These are phyloP conservation scores for Sander lucioperca DNA, from an alignment of 2,113 vertebrate species.

Conservation along the genomic window DNA sequence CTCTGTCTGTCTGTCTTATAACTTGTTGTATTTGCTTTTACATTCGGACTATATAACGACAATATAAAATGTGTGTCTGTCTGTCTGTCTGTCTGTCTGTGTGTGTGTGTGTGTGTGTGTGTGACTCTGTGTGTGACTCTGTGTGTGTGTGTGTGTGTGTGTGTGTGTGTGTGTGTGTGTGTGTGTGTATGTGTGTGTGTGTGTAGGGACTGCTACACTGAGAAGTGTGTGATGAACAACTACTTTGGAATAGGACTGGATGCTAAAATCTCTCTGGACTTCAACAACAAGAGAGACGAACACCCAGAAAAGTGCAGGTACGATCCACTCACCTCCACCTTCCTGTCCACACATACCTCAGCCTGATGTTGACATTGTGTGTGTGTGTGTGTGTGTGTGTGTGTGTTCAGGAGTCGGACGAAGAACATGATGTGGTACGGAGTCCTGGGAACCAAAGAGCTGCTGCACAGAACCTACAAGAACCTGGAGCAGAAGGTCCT, in stretches of 20 bases:
- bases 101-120: no score
- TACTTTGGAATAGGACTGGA: slow-evolving; percentile 96
- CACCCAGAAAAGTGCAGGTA: slow-evolving; percentile 95
- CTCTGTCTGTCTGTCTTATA: background rate
- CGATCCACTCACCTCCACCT: no score
- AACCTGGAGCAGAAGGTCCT: slow-evolving; percentile 95
- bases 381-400: no score
- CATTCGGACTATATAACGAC: no score
- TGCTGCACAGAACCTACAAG: slow-evolving; percentile 94
- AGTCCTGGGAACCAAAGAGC: slow-evolving; percentile 93
- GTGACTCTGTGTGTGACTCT: no score
- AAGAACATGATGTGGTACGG: slow-evolving; percentile 99
- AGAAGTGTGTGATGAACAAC: slow-evolving; percentile 98
- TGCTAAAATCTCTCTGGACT: slow-evolving; percentile 95
- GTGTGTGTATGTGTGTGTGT: slow-evolving; percentile 19
- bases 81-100: background rate
- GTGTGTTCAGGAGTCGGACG: slow-evolving; percentile 90
- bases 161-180: background rate
- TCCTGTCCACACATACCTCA: no score
- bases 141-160: background rate
- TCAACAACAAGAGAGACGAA: slow-evolving; percentile 96
- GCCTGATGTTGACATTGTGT: no score
- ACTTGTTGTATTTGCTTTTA: no score
- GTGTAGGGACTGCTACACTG: slow-evolving; percentile 90
- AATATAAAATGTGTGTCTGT: no score